These are phyloP conservation scores for Parnassius smintheus DNA, from an alignment of 2,888 invertebrate genomes.

Conservation along the genomic window DNA sequence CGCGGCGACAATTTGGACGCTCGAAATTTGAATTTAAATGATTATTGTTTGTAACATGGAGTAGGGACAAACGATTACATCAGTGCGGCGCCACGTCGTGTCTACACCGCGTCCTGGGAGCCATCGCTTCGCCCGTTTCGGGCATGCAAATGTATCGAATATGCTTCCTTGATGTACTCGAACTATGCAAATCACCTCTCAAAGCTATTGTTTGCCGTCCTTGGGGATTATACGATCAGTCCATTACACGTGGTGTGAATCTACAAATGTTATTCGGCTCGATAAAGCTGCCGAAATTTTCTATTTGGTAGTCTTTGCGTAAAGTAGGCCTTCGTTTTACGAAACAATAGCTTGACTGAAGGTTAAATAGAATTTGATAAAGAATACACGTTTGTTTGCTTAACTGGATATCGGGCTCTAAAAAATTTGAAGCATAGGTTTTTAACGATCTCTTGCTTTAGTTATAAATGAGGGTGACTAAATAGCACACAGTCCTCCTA, in stretches of 20 bases:
- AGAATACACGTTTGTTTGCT: neutral
- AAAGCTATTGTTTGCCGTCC: slow-evolving; percentile 71
- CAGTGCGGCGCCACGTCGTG: slow-evolving; percentile 54
- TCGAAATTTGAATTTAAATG: slow-evolving; percentile 68
- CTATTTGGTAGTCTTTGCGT: slow-evolving; percentile 48
- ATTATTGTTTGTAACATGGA: slow-evolving; percentile 45
- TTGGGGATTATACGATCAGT: slow-evolving; percentile 65
- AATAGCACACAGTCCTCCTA: no score
- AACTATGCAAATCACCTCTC: slow-evolving; percentile 70
- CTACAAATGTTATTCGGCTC: slow-evolving; percentile 53
- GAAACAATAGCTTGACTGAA: slow-evolving; percentile 11
- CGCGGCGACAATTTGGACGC: slow-evolving; percentile 54
- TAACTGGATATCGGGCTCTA: neutral
- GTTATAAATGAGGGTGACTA: no score
- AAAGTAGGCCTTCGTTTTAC: slow-evolving; percentile 27
- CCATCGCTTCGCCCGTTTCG: slow-evolving; percentile 51
- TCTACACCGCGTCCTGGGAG: slow-evolving; percentile 48
- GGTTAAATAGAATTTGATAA: neutral
- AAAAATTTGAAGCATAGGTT: no score
- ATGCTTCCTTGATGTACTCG: slow-evolving; percentile 53
- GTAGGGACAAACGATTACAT: slow-evolving; percentile 61
- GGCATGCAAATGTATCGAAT: slow-evolving; percentile 74
- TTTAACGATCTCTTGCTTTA: no score
- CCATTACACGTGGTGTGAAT: slow-evolving; percentile 62
- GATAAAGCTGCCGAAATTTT: slow-evolving; percentile 45